These are phyloP conservation scores for Erinaceus europaeus DNA, from an alignment of 2,113 vertebrate species.

Conservation along the genomic window DNA sequence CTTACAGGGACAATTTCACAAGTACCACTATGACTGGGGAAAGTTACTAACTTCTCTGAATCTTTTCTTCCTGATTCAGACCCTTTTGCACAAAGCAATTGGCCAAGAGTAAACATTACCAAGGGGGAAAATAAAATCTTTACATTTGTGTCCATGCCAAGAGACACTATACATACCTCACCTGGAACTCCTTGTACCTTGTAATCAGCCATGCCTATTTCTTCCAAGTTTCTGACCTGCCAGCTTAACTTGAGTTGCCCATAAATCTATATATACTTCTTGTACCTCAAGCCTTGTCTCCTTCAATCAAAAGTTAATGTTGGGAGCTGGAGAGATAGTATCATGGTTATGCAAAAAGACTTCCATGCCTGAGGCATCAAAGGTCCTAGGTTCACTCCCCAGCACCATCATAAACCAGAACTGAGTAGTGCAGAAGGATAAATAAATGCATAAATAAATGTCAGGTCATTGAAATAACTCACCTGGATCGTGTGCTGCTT, in stretches of 20 bases:
- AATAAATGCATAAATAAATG: too few relatives aligned
- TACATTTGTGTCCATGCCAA: background rate
- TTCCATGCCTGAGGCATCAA: too few relatives aligned
- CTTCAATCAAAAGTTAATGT: background rate
- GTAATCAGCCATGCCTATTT: background rate
- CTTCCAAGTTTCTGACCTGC: background rate
- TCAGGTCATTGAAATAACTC: too few relatives aligned
- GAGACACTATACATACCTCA: background rate
- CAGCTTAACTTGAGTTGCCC: background rate
- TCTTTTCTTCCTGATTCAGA: background rate
- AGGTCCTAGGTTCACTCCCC: too few relatives aligned
- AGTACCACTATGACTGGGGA: background rate
- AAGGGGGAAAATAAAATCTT: background rate
- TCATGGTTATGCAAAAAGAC: too few relatives aligned
- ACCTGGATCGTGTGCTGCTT: too few relatives aligned
- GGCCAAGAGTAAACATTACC: background rate
- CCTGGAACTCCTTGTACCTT: background rate
- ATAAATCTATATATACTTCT: background rate
- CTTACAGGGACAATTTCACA: background rate
- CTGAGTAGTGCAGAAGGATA: too few relatives aligned
- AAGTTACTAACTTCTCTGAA: too few relatives aligned
- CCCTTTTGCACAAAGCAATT: background rate
- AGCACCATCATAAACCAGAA: too few relatives aligned
- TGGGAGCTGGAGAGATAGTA: too few relatives aligned
- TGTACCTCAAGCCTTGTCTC: background rate